Percentiles rank a stretch among this genome's conserved stretches.
Conservation (phyloP, 2,113 vertebrate species). For the Caloenas nicobarica region DNA sequence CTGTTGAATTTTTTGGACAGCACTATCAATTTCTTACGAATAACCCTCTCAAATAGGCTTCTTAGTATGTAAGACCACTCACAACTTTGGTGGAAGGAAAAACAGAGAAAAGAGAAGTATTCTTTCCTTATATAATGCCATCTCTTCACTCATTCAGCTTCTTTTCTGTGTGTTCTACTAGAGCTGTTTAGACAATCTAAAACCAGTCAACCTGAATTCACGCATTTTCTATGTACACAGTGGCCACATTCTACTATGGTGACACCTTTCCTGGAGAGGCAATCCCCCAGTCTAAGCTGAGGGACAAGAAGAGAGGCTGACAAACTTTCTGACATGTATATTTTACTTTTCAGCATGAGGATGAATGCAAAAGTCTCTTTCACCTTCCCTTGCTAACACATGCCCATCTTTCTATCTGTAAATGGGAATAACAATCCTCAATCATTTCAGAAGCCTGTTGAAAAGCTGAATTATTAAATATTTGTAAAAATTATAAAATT, state of each 20-base stretch:
- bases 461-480: background rate
- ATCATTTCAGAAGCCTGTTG: background rate
- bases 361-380: background rate
- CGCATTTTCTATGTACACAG: fast-evolving
- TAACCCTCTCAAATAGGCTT: background rate
- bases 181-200: background rate
- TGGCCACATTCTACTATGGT: background rate
- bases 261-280: background rate
- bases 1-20: background rate
- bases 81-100: background rate
- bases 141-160: background rate
- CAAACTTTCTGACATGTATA: background rate
- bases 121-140: background rate
- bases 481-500: background rate
- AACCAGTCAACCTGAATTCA: background rate
- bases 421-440: background rate
- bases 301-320: background rate
- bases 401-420: background rate
- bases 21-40: background rate
- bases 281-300: background rate
- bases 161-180: background rate
- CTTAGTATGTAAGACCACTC: background rate
- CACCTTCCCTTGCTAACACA: background rate
- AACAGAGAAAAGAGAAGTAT: background rate
- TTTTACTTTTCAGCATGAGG: background rate